Base-by-base conservation (phyloP, 2,888 invertebrate genomes). In the Andrena bicolor region DNA sequence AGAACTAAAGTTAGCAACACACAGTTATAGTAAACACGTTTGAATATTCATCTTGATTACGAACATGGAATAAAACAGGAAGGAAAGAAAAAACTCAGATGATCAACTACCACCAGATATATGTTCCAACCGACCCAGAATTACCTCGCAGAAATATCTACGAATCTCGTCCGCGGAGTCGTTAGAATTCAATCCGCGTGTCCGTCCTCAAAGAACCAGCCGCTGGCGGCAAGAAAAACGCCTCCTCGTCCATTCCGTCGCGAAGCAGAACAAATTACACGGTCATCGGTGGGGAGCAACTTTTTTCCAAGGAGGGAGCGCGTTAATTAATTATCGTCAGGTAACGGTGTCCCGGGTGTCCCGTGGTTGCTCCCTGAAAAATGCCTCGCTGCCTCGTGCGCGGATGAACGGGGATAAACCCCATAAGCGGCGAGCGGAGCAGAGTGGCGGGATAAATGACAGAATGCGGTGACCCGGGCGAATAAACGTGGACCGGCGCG, bases 401-500 rank as follows among this genome's bases (percentile, higher is more conserved):
- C 20, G 68, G 35, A 63, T 49, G 16, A 58, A 61, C 60, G 51
- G n/a, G 30, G 32, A 49, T 20, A 70, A 74, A 65, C 74, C 65
- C 70, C 66, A 71, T 82, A 80, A 80, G 56, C 71, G 23, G n/a
- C 23, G 63, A 6, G 23, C 5, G 16, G 49, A 41, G 16, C 23
- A 20, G 51, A n/a, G 35, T 26, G 30, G 48, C 16, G 51, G 51
- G 77, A 74, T 70, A 74, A 70, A 81, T 72, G 73, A 70, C 49
- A 61, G 80, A 66, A 82, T 61, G 56, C 66, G 64, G 65, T 71
- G 75, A 71, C 51, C 82, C 26, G 26, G 48, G 61, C 35, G 71
- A 32, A 80, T 80, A 75, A 82, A 68, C 68, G 63, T 20, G 82
- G 51, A 80, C 74, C 53, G 70, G 4, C 20, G 35, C 41, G 71